Base-by-base conservation (phyloP, 30 jellyfish, hydroid and myxozoan species). In the Pseudorhiza aurosa region DNA sequence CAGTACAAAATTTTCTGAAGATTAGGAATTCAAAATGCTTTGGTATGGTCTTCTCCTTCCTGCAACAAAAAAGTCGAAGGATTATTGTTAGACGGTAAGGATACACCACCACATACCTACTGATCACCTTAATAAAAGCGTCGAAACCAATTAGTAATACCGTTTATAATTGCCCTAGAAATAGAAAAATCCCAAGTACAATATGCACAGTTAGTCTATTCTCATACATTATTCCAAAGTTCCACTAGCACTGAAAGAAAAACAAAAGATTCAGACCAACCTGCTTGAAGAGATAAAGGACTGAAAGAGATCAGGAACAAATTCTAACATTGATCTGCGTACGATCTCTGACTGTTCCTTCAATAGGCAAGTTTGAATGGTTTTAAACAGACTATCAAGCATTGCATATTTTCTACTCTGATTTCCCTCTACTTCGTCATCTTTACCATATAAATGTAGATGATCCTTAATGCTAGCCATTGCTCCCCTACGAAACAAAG, bases 1-100 rank as follows among this genome's bases (percentile, higher is more conserved):
- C 40, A 9, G 83, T 3, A n/a, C 71, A 70, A 70, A 70, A 36
- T 32, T 51, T 22, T 27, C 42, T 70, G 14, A 70, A 70, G 7
- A 70, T 27, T 22, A 50, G 25, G 83, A 70, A 70, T 32, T 70
- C 83, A 21, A 70, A 70, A 25, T 70, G 83, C 42, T 39, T 45
- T 45, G 83, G 83, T 7, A 70, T 50, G 14, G 83, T 12, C 7
- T 51, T 45, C 19, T 47, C 45, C 5, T 2, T 17, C 75, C 75
- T 60, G 14, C 27, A 60, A 60, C 14, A 60, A 27, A 27, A 49
- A 4, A 49, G n/a, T n/a, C n/a, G n/a, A n/a, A n/a, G n/a, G n/a
- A n/a, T n/a, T n/a, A n/a, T n/a, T n/a, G n/a, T n/a, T n/a, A n/a
- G n/a, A n/a, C n/a, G n/a, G n/a, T n/a, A n/a, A n/a, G n/a, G n/a